Base-by-base conservation (phyloP, 35 echinoderm and acorn worm species). In the Strongylocentrotus purpuratus region DNA sequence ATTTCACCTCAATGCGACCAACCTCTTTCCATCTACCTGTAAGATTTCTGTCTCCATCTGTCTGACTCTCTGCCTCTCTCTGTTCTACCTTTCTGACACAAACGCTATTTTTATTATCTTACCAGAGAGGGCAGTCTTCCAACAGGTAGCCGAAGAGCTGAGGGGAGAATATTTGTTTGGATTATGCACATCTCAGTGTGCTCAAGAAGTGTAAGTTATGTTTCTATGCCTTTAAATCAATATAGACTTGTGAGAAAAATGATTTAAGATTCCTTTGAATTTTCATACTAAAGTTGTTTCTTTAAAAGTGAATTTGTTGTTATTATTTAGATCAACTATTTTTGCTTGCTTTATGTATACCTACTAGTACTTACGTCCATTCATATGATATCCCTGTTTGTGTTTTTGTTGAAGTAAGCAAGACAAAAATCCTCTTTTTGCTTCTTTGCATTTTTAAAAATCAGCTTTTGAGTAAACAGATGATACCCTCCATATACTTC, bases 151-250 rank as follows among this genome's bases (percentile, higher is more conserved):
- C 0, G 33, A 93, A 93, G 91, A 93, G 25, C n/a, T 93, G 22
- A 58, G 33, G 13, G 48, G 91, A 13, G 46, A 93, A 48, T 93
- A 48, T 46, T 46, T 93, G 48, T 46, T 93, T 50, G 91, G 91
- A 48, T 46, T 93, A n/a, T 93, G 91, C 46, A 93, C 91, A 9
- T 47, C 46, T 14, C 45, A 93, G 22, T 93, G 91, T 93, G 91
- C 91, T 58, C 45, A 93, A 93, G 17, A 93, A 93, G 46, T 93
- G 91, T 93, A 93, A 93, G 91, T 93, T 47, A 4, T 28, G 20
- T 78, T 78, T 28, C 65, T 28, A 5, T n/a, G 18, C 7, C 65
- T 18, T 78, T 1, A 78, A 78, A 78, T 8, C 7, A 28, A 78
- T 8, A 28, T 28, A 7, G 0, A n/a, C 6, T 28, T 0, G 4